A percentile compares a stretch with the other conserved stretches of the same genome.
Conservation (phyloP, 2,888 invertebrate genomes). For the Melanostoma mellinum region DNA sequence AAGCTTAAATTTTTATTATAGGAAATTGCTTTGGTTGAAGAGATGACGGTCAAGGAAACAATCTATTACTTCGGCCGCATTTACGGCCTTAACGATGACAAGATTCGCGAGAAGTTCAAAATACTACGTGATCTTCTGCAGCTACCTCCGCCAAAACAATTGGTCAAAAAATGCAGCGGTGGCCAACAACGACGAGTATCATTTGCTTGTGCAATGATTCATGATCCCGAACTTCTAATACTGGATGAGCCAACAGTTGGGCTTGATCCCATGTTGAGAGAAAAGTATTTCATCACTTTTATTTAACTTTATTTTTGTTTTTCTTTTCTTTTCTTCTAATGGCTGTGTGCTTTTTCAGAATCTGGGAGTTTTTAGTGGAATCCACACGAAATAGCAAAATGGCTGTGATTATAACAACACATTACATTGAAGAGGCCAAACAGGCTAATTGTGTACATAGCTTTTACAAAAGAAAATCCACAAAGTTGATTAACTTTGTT, state of each 20-base stretch:
- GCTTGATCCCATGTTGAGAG: slow-evolving; percentile 93
- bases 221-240: slow-evolving; percentile 93
- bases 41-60: slow-evolving; percentile 92
- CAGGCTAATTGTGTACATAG: slow-evolving; percentile 88
- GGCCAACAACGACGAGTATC: slow-evolving; percentile 96
- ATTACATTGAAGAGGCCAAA: slow-evolving; percentile 96
- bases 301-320: neutral
- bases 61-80: slow-evolving; percentile 94
- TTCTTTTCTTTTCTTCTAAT: neutral
- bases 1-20: slow-evolving; percentile 76
- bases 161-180: slow-evolving; percentile 90
- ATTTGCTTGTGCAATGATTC: slow-evolving; percentile 93
- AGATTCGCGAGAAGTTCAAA: slow-evolving; percentile 86
- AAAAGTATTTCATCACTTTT: slow-evolving; percentile 83
- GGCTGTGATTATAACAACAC: slow-evolving; percentile 95
- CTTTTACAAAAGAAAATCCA: neutral
- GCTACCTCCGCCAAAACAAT: slow-evolving; percentile 86
- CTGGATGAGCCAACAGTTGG: slow-evolving; percentile 98
- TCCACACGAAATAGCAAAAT: slow-evolving; percentile 87
- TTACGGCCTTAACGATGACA: slow-evolving; percentile 87
- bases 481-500: neutral
- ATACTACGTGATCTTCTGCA: slow-evolving; percentile 89
- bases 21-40: slow-evolving; percentile 91
- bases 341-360: slow-evolving; percentile 83
- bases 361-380: slow-evolving; percentile 92